phyloP scores from a whole-genome alignment of 2,888 invertebrate species.

The Stramonita haemastoma region DNA sequence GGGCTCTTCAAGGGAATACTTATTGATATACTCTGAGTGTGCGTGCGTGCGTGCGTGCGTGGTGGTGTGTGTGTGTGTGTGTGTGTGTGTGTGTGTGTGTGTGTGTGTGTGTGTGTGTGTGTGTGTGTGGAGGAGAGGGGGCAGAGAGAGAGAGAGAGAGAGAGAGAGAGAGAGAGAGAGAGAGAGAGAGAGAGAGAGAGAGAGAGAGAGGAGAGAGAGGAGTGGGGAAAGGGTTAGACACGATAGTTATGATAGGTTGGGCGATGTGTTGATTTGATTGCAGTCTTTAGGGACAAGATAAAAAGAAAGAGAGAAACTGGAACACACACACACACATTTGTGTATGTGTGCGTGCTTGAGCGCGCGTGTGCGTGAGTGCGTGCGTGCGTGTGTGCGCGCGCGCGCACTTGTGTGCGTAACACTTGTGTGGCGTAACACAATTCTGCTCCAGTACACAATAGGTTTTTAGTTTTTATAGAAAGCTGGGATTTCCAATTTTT shows the following conservation, averaged over 20 bases:
- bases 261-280: no score
- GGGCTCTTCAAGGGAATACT: background rate
- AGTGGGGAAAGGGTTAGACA: no score
- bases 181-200: background rate
- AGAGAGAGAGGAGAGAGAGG: background rate
- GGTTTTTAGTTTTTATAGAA: no score
- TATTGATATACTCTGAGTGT: no score
- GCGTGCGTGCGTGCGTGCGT: no score
- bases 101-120: slow-evolving; percentile 20
- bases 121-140: background rate
- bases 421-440: background rate
- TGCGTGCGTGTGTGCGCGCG: background rate
- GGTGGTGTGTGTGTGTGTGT: background rate
- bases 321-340: background rate
- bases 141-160: background rate
- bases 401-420: background rate
- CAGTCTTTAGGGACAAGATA: no score
- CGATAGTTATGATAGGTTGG: no score
- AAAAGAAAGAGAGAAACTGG: no score
- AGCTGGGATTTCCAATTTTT: no score
- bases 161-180: background rate
- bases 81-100: slow-evolving; percentile 15
- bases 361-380: background rate
- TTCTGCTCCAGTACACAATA: background rate
- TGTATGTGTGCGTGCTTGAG: background rate